Conservation (phyloP, 2,888 invertebrate genomes). For the Pollenia labialis region DNA sequence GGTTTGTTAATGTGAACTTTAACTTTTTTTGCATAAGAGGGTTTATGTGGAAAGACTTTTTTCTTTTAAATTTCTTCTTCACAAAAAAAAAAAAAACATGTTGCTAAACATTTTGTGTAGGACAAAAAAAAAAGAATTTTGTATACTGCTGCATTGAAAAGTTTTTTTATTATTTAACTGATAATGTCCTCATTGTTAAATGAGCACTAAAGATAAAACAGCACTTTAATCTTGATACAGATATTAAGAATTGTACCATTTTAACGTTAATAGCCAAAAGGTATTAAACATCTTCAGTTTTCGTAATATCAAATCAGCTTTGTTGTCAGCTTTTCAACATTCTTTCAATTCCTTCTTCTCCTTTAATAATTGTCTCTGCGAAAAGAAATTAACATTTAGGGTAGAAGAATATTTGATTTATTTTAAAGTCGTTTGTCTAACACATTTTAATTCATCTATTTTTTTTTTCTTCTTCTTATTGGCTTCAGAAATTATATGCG, state of each 20-base stretch:
- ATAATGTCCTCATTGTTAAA: constrained; percentile 54
- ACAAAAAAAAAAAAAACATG: background rate
- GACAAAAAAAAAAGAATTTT: background rate
- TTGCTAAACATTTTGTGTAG: constrained; percentile 5
- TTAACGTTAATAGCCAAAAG: constrained; percentile 39
- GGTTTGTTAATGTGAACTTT: too few species aligned
- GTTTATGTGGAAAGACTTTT: background rate
- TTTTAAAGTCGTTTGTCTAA: constrained; percentile 26
- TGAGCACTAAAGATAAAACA: constrained; percentile 43
- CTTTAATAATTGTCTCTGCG: background rate
- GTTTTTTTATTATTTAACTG: constrained; percentile 4
- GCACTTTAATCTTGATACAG: constrained; percentile 10
- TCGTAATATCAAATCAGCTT: constrained; percentile 51
- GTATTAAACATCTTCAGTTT: constrained; percentile 56
- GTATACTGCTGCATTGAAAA: background rate
- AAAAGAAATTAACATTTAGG: constrained; percentile 28
- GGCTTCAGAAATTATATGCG: constrained; percentile 1
- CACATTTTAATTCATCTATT: background rate
- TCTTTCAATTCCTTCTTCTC: background rate
- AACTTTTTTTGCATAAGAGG: too few species aligned
- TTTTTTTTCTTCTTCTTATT: background rate
- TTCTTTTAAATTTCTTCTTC: constrained; percentile 1
- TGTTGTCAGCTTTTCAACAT: background rate
- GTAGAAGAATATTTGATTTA: constrained; percentile 34
- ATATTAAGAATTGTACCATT: background rate